Evolutionary conservation across 2,888 invertebrate species (phyloP), one percentile per base, ranked within the genome.

Genomic region (Synanthedon vespiformis): DNA sequence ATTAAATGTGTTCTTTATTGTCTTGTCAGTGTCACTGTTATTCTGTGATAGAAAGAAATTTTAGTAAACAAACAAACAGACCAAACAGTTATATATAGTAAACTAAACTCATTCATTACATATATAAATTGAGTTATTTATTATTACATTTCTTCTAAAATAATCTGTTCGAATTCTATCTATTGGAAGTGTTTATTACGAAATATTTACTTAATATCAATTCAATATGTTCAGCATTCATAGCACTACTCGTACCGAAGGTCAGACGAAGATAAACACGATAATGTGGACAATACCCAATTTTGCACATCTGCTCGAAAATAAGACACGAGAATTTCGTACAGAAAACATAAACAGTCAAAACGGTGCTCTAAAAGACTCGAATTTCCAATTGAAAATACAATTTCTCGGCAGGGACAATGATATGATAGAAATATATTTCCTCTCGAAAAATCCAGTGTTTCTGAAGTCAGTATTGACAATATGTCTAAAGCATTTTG

Each of bases 401-500:
- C 76, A 78, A 53, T 82, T 86, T 55, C 59, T 83, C 44, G 87
- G 87, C 1, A 70, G 74, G 49, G 73, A 80, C 52, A 82, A 83
- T 54, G 85, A 86, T 55, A 72, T 86, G 1, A 77, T 85, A 44
- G 86, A 86, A 60, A 77, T 87, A 52, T 84, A 80, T 57, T 87
- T 77, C 54, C 63, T 82, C 54, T 80, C 80, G 3, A 80, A 81
- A 3, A 72, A 63, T 51, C 71, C 83, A 1, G 74, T 85, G 3
- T 86, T 85, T 60, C 56, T 85, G 14, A 85, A 87, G 58, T 77
- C 81, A 2, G 71, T 81, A 51, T 59, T 87, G 6, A 83, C 78
- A 1, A 74, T 83, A 57, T 84, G 82, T 54, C 61, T 84, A 18
- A 83, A 82, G 61, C 69, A 80, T 27, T 86, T 80, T 56, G 83